Conservation (phyloP, 2,113 vertebrate genomes). For the Uria aalge region DNA sequence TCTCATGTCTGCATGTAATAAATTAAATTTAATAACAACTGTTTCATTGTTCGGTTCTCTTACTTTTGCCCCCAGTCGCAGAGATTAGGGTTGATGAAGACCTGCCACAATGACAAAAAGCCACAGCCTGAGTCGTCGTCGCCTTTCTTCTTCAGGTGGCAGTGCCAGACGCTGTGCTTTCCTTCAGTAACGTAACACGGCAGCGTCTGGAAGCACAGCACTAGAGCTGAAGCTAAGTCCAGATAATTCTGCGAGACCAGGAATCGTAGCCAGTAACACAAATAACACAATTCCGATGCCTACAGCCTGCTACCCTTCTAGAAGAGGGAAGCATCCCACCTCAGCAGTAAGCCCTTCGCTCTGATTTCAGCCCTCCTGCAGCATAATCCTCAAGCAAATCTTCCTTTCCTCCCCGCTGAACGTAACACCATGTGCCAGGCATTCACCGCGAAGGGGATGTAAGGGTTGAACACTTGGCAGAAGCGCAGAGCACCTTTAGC, state of each 20-base stretch:
- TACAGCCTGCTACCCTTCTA: not conserved
- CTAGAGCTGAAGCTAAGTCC: not conserved
- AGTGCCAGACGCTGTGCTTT: not conserved
- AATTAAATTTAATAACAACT: not conserved
- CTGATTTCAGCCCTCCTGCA: not conserved
- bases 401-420: not conserved
- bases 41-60: not conserved
- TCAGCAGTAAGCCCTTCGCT: not conserved
- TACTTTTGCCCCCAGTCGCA: not conserved
- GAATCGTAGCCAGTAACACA: not conserved
- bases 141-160: not conserved
- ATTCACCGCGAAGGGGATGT: not conserved
- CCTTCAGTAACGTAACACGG: not conserved
- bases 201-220: not conserved
- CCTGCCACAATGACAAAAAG: not conserved
- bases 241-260: not conserved
- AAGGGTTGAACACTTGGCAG: not conserved
- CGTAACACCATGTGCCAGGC: too few relatives aligned
- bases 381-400: not conserved
- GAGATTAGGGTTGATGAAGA: not conserved
- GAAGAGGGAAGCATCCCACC: not conserved
- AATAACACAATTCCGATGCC: not conserved
- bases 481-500: not conserved
- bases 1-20: not conserved
- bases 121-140: fast-evolving